These are phyloP conservation scores for Nylanderia fulva DNA, from an alignment of 1,140 invertebrate species.

Conservation along the genomic window DNA sequence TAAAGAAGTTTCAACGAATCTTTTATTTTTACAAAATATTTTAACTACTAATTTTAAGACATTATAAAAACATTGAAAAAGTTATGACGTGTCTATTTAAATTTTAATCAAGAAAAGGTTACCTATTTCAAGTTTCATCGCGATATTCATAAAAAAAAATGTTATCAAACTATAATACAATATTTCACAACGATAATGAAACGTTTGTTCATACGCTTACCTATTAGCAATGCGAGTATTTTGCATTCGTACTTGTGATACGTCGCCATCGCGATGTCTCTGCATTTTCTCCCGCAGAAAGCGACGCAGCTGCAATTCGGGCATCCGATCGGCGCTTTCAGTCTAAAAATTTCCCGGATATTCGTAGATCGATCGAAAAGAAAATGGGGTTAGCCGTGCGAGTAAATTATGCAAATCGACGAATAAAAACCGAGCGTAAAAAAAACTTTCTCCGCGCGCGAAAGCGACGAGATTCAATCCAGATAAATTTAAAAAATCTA, in stretches of 20 bases:
- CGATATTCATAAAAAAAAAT: not conserved
- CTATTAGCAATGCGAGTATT: conserved; percentile 90
- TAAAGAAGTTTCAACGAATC: not conserved
- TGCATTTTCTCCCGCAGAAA: conserved; percentile 91
- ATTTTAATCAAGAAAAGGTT: not conserved
- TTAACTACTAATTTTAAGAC: not conserved
- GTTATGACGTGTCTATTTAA: not conserved
- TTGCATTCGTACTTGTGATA: conserved; percentile 95
- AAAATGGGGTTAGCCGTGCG: not conserved
- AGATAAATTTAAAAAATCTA: conserved; percentile 9
- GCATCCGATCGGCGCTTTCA: conserved; percentile 90
- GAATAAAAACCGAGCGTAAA: conserved; percentile 6
- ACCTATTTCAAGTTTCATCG: not conserved
- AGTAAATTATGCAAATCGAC: conserved; percentile 37
- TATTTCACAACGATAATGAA: not conserved
- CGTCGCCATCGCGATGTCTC: conserved; percentile 87
- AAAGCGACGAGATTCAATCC: not conserved
- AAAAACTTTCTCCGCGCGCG: not conserved
- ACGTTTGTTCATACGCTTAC: conserved; percentile 77
- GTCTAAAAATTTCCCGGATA: conserved; percentile 78
- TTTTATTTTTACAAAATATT: not conserved
- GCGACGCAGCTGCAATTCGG: conserved; percentile 90
- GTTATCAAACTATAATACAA: not conserved
- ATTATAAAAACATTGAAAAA: not conserved
- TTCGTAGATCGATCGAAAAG: conserved; percentile 22